Conservation (phyloP, 2,888 invertebrate genomes). For the Aplocera efformata region DNA sequence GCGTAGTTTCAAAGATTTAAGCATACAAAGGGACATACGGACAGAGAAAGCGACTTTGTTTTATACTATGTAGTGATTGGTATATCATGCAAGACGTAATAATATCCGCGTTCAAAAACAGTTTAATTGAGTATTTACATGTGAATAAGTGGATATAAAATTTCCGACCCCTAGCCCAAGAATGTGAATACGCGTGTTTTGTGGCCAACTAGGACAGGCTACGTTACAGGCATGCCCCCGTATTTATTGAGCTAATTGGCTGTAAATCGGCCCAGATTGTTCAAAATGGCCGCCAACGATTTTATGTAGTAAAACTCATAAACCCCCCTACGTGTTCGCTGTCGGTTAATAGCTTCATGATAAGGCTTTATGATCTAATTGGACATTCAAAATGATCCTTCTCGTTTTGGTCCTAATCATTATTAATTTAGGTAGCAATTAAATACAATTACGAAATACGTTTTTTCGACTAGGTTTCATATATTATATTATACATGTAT, state of each 20-base stretch:
- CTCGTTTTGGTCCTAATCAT: conserved; percentile 57
- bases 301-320: conserved; percentile 76
- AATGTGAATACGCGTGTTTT: conserved; percentile 11
- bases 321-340: conserved; percentile 70
- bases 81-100: too few relatives aligned
- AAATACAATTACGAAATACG: conserved; percentile 31
- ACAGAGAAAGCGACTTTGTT: too few relatives aligned
- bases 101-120: too few relatives aligned
- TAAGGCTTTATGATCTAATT: conserved; percentile 75
- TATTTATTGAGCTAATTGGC: conserved; percentile 76
- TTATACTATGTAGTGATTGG: too few relatives aligned
- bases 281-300: conserved; percentile 69
- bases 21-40: too few relatives aligned
- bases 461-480: conserved; percentile 11
- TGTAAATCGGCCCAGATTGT: conserved; percentile 71
- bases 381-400: conserved; percentile 47
- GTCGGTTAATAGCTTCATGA: conserved; percentile 71
- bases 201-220: conserved; percentile 40
- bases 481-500: too few relatives aligned
- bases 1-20: too few relatives aligned
- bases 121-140: too few relatives aligned
- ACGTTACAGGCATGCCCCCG: conserved; percentile 51
- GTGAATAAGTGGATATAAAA: too few relatives aligned
- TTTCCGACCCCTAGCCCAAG: too few relatives aligned
- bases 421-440: conserved; percentile 73